Percentiles rank a stretch among this genome's conserved stretches.
Evolutionary conservation across 37 sponge, comb jelly and placozoan species (phyloP).

Genomic region (Hormiphora californensis): DNA sequence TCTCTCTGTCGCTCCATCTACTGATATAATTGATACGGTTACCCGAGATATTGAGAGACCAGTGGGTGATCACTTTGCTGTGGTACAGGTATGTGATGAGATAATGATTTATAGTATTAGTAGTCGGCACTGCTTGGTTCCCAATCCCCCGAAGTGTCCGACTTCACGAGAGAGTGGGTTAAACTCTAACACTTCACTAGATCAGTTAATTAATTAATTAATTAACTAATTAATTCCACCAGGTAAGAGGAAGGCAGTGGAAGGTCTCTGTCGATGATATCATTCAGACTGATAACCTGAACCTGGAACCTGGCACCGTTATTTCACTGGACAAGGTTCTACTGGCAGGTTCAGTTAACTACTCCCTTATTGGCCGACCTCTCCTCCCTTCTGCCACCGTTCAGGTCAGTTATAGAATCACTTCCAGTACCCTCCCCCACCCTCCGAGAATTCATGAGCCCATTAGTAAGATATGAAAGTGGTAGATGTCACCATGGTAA

Average conservation of each 20-base stretch:
- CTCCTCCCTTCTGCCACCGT: constrained; percentile 22
- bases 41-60: background rate
- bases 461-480: too few species aligned
- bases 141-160: too few species aligned
- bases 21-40: constrained; percentile 16
- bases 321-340: constrained; percentile 43
- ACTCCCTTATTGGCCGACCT: constrained; percentile 23
- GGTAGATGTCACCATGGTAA: too few species aligned
- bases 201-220: too few species aligned
- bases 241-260: background rate
- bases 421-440: too few species aligned
- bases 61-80: background rate
- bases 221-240: too few species aligned
- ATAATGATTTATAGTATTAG: too few species aligned
- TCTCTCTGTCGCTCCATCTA: background rate
- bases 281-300: constrained; percentile 8
- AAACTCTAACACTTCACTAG: too few species aligned
- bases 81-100: too few species aligned
- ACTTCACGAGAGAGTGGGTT: too few species aligned
- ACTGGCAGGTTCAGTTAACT: constrained; percentile 31
- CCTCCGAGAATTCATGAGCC: too few species aligned
- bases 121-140: too few species aligned
- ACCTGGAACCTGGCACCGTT: constrained; percentile 33
- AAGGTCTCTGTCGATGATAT: constrained; percentile 26
- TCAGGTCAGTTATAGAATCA: background rate